These are phyloP conservation scores for Conopomorpha cramerella DNA, from an alignment of 1,140 invertebrate species.

Conservation along the genomic window DNA sequence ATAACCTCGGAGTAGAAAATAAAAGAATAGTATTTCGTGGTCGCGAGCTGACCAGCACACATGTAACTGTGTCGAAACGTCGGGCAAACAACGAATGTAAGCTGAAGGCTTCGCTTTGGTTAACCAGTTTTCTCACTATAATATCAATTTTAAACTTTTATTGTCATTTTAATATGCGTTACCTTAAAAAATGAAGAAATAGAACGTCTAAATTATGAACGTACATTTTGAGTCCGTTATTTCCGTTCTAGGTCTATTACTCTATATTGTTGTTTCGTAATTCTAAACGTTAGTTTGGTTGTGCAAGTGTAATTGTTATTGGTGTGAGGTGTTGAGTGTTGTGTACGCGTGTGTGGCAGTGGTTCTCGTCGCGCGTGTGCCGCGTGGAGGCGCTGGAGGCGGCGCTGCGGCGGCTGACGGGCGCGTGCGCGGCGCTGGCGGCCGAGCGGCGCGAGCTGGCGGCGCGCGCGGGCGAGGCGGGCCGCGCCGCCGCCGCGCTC, in stretches of 20 bases:
- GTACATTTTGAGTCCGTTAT: neutral
- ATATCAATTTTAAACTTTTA: no score
- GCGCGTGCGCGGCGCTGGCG: constrained; percentile 87
- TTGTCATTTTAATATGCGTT: neutral
- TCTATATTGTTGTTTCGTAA: neutral
- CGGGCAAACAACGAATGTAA: neutral
- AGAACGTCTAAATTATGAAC: neutral
- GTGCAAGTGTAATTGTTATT: no score
- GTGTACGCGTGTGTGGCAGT: constrained; percentile 62
- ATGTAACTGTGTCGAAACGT: neutral
- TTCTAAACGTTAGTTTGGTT: no score
- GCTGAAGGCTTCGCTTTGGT: no score
- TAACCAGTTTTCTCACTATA: no score
- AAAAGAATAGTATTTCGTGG: neutral
- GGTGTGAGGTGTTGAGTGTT: neutral
- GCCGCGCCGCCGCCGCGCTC: constrained; percentile 86
- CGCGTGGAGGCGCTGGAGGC: constrained; percentile 92
- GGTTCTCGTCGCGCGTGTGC: constrained; percentile 96
- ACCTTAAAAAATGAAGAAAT: neutral
- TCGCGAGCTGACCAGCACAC: neutral
- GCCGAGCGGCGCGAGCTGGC: constrained; percentile 87
- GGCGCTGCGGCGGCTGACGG: constrained; percentile 86
- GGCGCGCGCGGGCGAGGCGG: constrained; percentile 70
- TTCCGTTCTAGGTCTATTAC: neutral
- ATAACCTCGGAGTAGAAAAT: neutral